A percentile compares a stretch with the other conserved stretches of the same genome.
phyloP scores from a whole-genome alignment of 2,113 vertebrate species.

The Phalacrocorax aristotelis region DNA sequence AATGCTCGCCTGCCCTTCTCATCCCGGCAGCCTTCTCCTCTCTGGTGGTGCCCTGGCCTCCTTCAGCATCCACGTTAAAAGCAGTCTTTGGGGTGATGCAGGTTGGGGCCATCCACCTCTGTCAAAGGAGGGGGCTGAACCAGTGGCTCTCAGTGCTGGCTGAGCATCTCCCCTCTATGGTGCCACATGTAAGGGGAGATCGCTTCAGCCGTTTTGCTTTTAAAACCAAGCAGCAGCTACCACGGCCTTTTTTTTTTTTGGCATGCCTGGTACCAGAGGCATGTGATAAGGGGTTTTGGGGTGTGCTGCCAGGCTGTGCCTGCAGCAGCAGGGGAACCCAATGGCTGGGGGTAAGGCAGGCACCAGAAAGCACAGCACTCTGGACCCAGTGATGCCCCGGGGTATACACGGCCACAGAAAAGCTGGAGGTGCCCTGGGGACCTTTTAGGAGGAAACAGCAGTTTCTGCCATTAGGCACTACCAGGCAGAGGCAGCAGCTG shows the following conservation, averaged over 20 bases:
- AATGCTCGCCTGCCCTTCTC: rapidly evolving
- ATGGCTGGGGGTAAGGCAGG: neutral
- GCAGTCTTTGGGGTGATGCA: neutral
- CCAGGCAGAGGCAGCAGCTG: neutral
- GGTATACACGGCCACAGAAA: rapidly evolving
- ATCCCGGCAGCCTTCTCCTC: neutral
- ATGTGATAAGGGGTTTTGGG: rapidly evolving
- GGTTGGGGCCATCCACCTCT: neutral
- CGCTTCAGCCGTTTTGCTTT: neutral
- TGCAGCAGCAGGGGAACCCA: neutral
- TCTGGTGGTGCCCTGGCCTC: neutral
- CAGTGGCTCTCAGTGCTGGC: neutral
- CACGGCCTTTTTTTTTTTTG: neutral
- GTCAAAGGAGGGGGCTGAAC: neutral
- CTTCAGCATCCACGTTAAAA: neutral
- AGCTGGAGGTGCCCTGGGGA: neutral
- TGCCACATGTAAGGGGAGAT: rapidly evolving
- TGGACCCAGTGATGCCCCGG: neutral
- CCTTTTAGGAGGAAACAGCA: neutral
- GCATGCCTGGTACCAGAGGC: neutral
- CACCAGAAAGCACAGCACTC: neutral
- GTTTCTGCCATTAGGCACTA: neutral
- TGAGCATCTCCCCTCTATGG: neutral
- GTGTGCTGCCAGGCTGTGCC: neutral
- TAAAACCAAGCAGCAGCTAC: neutral